phyloP scores from a whole-genome alignment of 1,140 invertebrate species.

The Rhynchophorus ferrugineus region DNA sequence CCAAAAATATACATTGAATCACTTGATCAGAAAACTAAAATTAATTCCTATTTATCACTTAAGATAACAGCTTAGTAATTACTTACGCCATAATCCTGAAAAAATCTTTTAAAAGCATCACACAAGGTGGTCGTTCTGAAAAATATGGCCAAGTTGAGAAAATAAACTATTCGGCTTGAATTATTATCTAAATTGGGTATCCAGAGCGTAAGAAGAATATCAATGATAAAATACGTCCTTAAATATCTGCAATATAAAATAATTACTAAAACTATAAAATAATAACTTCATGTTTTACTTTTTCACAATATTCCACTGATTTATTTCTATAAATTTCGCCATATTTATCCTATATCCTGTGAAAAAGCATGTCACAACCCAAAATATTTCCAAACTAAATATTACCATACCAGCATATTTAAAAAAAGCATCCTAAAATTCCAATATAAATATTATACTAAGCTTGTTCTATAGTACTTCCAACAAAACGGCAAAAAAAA shows the following conservation, averaged over 20 bases:
- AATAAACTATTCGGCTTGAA: not conserved
- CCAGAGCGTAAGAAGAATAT: not conserved
- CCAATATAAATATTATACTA: no score
- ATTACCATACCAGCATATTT: not conserved
- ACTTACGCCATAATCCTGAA: not conserved
- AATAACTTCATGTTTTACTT: not conserved
- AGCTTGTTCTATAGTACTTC: no score
- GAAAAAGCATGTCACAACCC: not conserved
- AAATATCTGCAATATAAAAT: not conserved
- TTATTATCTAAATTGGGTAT: not conserved
- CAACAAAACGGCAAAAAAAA: no score
- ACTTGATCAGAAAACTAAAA: not conserved
- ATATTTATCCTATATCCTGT: not conserved
- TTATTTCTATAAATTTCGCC: not conserved
- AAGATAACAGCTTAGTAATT: not conserved
- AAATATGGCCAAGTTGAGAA: not conserved
- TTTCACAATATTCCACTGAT: constrained; percentile 1
- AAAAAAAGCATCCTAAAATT: no score
- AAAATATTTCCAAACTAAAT: not conserved
- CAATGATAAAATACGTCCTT: not conserved
- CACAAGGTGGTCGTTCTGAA: not conserved
- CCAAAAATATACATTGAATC: not conserved
- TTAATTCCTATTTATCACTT: not conserved
- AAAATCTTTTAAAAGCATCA: not conserved
- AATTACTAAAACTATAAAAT: no score